A percentile compares a stretch with the other conserved stretches of the same genome.
phyloP scores from a whole-genome alignment of 2,113 vertebrate species.

The Crotalus tigris region DNA sequence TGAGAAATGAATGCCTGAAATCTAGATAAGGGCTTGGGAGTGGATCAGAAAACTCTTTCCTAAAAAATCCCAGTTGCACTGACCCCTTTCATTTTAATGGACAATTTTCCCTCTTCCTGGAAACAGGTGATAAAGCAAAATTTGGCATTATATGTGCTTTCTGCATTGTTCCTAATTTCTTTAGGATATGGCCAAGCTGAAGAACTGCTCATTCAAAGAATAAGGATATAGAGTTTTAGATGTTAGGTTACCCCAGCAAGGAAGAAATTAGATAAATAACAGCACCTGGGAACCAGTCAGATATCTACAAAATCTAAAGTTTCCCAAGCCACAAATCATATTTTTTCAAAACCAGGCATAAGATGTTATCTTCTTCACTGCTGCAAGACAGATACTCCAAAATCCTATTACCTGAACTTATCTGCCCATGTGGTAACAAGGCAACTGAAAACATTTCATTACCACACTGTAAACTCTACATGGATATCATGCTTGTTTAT shows the following conservation, averaged over 20 bases:
- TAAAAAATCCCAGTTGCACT: neutral
- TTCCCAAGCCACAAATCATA: neutral
- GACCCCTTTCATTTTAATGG: neutral
- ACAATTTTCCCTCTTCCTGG: neutral
- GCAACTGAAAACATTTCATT: neutral
- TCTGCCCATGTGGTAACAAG: neutral
- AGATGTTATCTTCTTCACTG: neutral
- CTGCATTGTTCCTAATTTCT: neutral
- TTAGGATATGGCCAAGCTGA: neutral
- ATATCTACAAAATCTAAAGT: neutral
- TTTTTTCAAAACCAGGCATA: neutral
- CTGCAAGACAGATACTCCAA: neutral
- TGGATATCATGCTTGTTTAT: neutral
- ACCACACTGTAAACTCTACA: neutral
- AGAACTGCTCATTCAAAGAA: neutral
- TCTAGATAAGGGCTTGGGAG: neutral
- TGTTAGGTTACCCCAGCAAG: neutral
- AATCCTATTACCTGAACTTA: neutral
- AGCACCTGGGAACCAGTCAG: neutral
- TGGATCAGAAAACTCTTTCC: neutral
- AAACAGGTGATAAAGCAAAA: neutral
- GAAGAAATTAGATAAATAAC: neutral
- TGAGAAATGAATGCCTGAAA: neutral
- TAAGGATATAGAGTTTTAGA: neutral
- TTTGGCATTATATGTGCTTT: neutral